phyloP scores from a whole-genome alignment of 2,113 vertebrate species.

The Clarias macrocephalus region DNA sequence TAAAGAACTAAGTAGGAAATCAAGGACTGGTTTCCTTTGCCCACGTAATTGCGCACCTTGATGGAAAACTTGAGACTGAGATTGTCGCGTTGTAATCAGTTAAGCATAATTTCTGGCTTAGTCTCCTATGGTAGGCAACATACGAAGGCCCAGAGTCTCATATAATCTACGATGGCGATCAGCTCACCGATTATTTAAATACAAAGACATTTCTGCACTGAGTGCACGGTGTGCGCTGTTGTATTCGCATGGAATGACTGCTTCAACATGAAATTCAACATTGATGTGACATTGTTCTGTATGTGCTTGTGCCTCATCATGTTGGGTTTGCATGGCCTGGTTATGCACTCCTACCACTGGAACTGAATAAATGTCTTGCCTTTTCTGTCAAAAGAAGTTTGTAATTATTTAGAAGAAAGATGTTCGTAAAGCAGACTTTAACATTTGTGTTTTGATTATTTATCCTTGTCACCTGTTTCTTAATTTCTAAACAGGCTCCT shows the following conservation, averaged over 20 bases:
- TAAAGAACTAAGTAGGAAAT: background rate
- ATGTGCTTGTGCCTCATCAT: slow-evolving; percentile 18
- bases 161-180: background rate
- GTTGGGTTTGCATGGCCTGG: slow-evolving; percentile 52
- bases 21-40: background rate
- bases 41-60: background rate
- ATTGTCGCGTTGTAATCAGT: background rate
- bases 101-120: background rate
- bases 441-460: background rate
- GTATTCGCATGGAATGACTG: slow-evolving; percentile 23
- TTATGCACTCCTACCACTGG: slow-evolving; percentile 26
- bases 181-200: background rate
- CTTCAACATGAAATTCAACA: background rate
- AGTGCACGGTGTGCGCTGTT: background rate
- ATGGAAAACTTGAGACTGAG: background rate
- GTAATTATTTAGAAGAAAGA: slow-evolving; percentile 44
- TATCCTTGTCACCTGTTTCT: background rate
- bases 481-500: background rate
- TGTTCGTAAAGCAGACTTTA: slow-evolving; percentile 31
- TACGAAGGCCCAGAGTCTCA: background rate
- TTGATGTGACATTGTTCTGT: background rate
- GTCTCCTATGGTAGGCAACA: slow-evolving; percentile 30
- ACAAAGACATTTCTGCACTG: background rate
- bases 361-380: slow-evolving; percentile 35
- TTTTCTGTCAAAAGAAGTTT: slow-evolving; percentile 33